phyloP scores from a whole-genome alignment of 2,113 vertebrate genomes.

The Nibea albiflora region DNA sequence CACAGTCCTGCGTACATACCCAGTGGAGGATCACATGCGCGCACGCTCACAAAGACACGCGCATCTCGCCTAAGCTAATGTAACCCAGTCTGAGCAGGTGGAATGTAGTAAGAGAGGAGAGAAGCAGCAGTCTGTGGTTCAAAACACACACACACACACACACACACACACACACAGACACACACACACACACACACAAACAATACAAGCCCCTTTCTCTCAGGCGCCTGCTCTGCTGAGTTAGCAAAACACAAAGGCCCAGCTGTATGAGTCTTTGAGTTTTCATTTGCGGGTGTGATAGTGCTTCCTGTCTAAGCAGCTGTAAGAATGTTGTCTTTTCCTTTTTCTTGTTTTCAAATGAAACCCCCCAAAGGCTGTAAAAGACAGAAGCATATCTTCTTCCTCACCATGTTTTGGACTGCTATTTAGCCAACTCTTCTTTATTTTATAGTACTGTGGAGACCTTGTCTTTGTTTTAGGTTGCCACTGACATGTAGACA shows the following conservation, averaged over 20 bases:
- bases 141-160: conserved; percentile 3
- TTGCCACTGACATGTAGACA: background rate
- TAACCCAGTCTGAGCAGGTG: conserved; percentile 28
- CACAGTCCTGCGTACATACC: background rate
- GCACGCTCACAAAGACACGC: background rate
- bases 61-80: conserved; percentile 24
- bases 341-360: background rate
- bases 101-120: conserved; percentile 48
- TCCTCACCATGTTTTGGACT: background rate
- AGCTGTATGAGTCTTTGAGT: conserved; percentile 27
- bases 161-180: conserved; percentile 12
- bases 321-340: conserved; percentile 16
- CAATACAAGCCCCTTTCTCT: conserved; percentile 9
- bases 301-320: conserved; percentile 34
- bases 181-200: conserved; percentile 9
- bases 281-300: background rate
- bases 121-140: conserved; percentile 18
- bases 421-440: background rate
- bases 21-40: background rate
- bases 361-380: background rate
- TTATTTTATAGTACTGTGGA: background rate
- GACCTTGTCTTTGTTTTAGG: background rate
- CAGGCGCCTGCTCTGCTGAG: conserved; percentile 54
- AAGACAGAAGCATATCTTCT: background rate
- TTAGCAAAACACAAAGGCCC: conserved; percentile 54